phyloP scores from a whole-genome alignment of 2,888 invertebrate species.

The Cataglyphis rosenhaueri region DNA sequence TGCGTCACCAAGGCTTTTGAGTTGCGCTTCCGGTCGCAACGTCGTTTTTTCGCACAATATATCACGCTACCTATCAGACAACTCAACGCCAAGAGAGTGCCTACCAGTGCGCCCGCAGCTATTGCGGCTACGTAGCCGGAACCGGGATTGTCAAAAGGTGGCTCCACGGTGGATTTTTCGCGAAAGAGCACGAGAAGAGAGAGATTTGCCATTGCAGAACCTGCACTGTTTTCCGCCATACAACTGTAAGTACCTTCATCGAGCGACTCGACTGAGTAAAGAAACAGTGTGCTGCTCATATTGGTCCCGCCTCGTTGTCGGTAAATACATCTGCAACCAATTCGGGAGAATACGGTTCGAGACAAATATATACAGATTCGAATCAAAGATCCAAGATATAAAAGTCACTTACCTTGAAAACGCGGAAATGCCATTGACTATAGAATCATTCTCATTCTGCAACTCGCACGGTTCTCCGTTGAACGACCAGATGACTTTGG shows the following conservation, averaged over 20 bases:
- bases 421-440: constrained; percentile 58
- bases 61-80: constrained; percentile 81
- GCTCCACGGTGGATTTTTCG: constrained; percentile 79
- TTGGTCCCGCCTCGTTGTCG: constrained; percentile 79
- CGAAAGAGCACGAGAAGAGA: constrained; percentile 91
- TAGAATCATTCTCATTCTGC: constrained; percentile 88
- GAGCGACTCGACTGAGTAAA: constrained; percentile 77
- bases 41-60: constrained; percentile 78
- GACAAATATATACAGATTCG: neutral
- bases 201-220: constrained; percentile 92
- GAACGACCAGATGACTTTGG: constrained; percentile 93
- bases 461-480: constrained; percentile 90
- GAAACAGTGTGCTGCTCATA: constrained; percentile 77
- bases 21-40: constrained; percentile 80
- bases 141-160: constrained; percentile 77
- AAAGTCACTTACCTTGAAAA: constrained; percentile 68
- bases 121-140: constrained; percentile 81
- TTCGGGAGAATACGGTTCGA: neutral
- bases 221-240: constrained; percentile 94
- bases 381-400: neutral
- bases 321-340: constrained; percentile 79
- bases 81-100: constrained; percentile 80
- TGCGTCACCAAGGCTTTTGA: constrained; percentile 79
- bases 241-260: constrained; percentile 96
- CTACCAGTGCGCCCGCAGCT: constrained; percentile 81